Percentiles rank a stretch among this genome's conserved stretches.
phyloP scores from a whole-genome alignment of 1,140 invertebrate genomes.

The Cydia fagiglandana region DNA sequence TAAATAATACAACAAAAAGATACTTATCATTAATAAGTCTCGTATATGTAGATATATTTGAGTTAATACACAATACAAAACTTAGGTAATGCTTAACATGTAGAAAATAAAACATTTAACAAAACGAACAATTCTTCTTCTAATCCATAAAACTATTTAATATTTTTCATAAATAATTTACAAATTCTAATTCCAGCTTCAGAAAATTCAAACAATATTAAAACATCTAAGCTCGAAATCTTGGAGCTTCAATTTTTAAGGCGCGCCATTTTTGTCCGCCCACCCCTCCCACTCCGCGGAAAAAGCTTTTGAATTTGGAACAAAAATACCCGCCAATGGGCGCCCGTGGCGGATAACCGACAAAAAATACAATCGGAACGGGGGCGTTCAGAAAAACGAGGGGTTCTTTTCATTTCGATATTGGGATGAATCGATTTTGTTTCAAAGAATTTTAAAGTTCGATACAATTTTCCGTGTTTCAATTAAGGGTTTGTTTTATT shows the following conservation, averaged over 20 bases:
- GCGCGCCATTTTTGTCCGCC: constrained; percentile 44
- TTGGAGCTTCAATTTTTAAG: constrained; percentile 47
- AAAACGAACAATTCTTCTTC: background rate
- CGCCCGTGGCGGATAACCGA: constrained; percentile 46
- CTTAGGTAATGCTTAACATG: no score
- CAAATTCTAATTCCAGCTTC: background rate
- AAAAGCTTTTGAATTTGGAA: constrained; percentile 72
- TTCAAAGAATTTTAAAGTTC: background rate
- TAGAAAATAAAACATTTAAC: background rate
- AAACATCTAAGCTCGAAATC: background rate
- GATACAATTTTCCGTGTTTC: no score
- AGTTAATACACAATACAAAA: no score
- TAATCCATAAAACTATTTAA: background rate
- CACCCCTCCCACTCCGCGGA: constrained; percentile 62
- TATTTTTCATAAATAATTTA: background rate
- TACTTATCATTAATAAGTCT: no score
- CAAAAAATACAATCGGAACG: constrained; percentile 63
- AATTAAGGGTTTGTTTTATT: no score
- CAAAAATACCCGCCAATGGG: constrained; percentile 71
- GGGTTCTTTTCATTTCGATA: background rate
- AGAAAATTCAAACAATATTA: background rate
- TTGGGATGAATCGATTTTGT: background rate
- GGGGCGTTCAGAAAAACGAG: constrained; percentile 43
- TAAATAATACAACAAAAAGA: no score
- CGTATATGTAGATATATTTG: no score